Conservation (phyloP, 1,140 invertebrate genomes). For the Halictus rubicundus region DNA sequence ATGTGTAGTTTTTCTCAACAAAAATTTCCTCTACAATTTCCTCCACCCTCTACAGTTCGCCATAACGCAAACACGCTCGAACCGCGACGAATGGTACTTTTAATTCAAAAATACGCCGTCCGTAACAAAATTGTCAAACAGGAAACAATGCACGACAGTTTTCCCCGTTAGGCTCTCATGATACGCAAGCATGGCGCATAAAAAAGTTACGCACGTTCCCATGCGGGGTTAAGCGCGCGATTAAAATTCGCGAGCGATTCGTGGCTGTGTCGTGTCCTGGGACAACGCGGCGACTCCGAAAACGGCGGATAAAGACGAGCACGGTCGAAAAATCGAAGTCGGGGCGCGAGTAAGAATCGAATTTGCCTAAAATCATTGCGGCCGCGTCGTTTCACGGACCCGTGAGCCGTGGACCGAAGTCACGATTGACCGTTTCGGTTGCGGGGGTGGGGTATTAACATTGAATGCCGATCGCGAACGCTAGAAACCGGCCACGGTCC, state of each 20-base stretch:
- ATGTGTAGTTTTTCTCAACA: no score
- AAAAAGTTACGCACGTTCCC: no score
- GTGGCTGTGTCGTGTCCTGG: not conserved
- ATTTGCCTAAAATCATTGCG: slow-evolving; percentile 61
- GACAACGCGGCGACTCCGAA: not conserved
- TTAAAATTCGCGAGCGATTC: slow-evolving; percentile 15
- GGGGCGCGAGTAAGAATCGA: slow-evolving; percentile 36
- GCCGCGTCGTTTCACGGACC: slow-evolving; percentile 44
- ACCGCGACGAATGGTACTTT: no score
- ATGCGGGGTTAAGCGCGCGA: not conserved
- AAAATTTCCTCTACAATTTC: no score
- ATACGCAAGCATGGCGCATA: no score
- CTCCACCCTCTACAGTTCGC: no score
- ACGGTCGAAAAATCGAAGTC: no score
- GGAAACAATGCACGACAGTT: no score
- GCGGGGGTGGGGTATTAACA: slow-evolving; percentile 72
- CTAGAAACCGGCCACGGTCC: slow-evolving; percentile 50
- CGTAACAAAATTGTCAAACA: no score
- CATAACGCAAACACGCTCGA: no score
- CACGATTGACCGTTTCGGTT: slow-evolving; percentile 54
- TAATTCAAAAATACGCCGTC: no score
- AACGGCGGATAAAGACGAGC: not conserved
- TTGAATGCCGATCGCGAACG: slow-evolving; percentile 68
- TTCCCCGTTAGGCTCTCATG: no score
- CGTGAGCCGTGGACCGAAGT: slow-evolving; percentile 57